These are phyloP conservation scores for Athalia rosae DNA, from an alignment of 2,888 invertebrate species.

Conservation along the genomic window DNA sequence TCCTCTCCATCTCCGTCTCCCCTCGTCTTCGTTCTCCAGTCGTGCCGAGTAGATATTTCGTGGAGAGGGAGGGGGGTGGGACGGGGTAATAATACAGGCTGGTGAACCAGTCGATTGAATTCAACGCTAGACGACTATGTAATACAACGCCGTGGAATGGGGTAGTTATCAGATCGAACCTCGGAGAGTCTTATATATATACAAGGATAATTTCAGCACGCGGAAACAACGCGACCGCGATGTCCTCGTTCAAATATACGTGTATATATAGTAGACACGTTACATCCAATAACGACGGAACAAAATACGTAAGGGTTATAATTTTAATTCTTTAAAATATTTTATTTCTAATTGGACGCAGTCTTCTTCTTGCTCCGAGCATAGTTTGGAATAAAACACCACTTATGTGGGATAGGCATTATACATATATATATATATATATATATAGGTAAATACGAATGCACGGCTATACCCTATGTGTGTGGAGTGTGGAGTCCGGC, in stretches of 20 bases:
- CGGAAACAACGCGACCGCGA: too few relatives aligned
- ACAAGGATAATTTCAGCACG: background rate
- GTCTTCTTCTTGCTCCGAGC: too few relatives aligned
- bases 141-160: too few relatives aligned
- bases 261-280: too few relatives aligned
- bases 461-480: background rate
- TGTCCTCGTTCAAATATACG: too few relatives aligned
- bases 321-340: too few relatives aligned
- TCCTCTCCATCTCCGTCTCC: slow-evolving; percentile 68
- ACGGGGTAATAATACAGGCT: slow-evolving; percentile 39
- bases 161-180: slow-evolving; percentile 35
- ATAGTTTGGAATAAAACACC: too few relatives aligned
- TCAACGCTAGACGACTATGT: slow-evolving; percentile 18
- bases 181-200: background rate
- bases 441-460: background rate
- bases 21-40: background rate
- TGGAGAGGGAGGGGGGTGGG: too few relatives aligned
- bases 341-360: too few relatives aligned
- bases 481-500: slow-evolving; percentile 1
- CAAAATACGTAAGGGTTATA: background rate
- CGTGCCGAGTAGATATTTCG: slow-evolving; percentile 10
- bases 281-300: too few relatives aligned
- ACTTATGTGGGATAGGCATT: background rate
- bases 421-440: background rate
- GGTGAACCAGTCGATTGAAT: slow-evolving; percentile 41